These are phyloP conservation scores for Criorhina ranunculi DNA, from an alignment of 2,888 invertebrate species.

Conservation along the genomic window DNA sequence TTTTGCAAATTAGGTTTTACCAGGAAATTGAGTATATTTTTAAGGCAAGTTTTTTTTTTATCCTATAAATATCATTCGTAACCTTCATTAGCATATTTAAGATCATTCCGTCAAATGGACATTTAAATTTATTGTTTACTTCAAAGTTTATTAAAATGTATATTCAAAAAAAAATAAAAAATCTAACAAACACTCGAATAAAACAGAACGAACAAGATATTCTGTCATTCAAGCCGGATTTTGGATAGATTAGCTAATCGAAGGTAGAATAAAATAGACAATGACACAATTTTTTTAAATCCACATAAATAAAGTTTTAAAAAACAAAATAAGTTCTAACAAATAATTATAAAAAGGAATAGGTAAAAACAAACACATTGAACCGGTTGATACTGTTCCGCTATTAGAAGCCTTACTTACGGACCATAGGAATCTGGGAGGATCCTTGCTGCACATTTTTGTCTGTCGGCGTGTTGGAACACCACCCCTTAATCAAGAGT, in stretches of 20 bases:
- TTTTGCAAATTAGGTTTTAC: constrained; percentile 21
- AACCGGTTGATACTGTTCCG: too few species aligned
- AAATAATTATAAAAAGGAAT: not conserved
- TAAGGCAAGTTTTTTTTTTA: not conserved
- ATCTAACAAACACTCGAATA: too few species aligned
- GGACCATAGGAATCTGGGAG: too few species aligned
- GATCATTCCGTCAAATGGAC: not conserved
- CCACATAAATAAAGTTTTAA: constrained; percentile 9
- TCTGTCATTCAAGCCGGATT: constrained; percentile 26
- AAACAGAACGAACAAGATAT: not conserved
- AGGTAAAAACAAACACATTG: too few species aligned
- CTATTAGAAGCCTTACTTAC: too few species aligned
- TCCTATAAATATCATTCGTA: constrained; percentile 1
- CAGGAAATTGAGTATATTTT: constrained; percentile 7
- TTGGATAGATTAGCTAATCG: not conserved
- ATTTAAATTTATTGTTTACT: constrained; percentile 13
- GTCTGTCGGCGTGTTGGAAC: too few species aligned
- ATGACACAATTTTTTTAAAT: constrained; percentile 30
- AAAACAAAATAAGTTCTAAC: not conserved
- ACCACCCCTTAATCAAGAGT: too few species aligned
- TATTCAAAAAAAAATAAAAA: not conserved
- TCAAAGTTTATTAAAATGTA: constrained; percentile 2
- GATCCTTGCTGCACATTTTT: too few species aligned
- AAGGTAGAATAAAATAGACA: constrained; percentile 8
- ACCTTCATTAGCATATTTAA: constrained; percentile 17